Percentiles rank a stretch among this genome's conserved stretches.
Conservation (phyloP, 2,113 vertebrate species). For the Azemiops feae region DNA sequence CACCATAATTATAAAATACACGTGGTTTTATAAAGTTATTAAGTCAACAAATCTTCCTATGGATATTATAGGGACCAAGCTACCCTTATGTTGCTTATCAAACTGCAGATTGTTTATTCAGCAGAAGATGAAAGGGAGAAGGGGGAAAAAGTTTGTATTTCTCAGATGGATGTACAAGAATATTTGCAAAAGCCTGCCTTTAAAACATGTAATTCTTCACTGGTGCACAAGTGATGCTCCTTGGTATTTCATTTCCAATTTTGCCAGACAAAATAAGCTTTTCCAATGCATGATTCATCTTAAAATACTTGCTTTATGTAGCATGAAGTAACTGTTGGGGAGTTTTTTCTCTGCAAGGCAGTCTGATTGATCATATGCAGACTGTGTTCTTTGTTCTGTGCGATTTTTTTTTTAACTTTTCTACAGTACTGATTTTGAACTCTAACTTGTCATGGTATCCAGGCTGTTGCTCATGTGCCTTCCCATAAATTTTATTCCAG, state of each 20-base stretch:
- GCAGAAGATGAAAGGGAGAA: neutral
- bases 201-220: neutral
- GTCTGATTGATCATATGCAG: neutral
- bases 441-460: slow-evolving; percentile 1
- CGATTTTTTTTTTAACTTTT: slow-evolving; percentile 15
- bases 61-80: slow-evolving; percentile 46
- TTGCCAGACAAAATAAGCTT: slow-evolving; percentile 23
- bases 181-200: neutral
- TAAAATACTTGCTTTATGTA: neutral
- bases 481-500: slow-evolving; percentile 11
- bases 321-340: neutral
- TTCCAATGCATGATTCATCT: neutral
- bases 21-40: slow-evolving; percentile 63
- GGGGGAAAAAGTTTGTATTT: neutral
- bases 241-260: neutral
- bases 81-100: slow-evolving; percentile 46
- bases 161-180: neutral
- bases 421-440: slow-evolving; percentile 28
- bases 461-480: neutral
- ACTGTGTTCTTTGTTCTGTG: neutral
- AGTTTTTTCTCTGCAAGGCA: neutral
- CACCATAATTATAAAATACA: slow-evolving; percentile 65
- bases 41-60: slow-evolving; percentile 63
- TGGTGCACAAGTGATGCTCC: neutral
- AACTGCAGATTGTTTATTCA: slow-evolving; percentile 49